phyloP scores from a whole-genome alignment of 2,888 invertebrate genomes.

The Cinara cedri region DNA sequence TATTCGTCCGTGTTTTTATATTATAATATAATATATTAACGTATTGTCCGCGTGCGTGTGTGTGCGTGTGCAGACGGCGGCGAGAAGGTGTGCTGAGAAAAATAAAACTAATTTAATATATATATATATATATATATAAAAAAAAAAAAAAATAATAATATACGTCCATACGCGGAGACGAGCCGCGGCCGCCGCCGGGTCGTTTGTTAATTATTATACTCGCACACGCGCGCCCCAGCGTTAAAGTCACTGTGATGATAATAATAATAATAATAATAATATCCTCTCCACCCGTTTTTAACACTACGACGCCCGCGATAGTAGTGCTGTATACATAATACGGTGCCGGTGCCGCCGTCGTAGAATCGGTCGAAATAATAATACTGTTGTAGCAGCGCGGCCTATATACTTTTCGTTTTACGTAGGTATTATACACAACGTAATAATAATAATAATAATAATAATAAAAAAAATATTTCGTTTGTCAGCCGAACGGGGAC shows the following conservation, averaged over 20 bases:
- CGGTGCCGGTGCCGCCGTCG: background rate
- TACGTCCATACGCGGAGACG: too few species aligned
- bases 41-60: background rate
- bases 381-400: background rate
- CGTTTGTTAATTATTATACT: constrained; percentile 23
- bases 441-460: background rate
- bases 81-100: constrained; percentile 7
- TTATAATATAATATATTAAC: background rate
- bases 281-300: constrained; percentile 38
- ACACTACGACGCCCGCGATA: constrained; percentile 38
- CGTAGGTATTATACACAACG: too few species aligned
- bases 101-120: too few species aligned
- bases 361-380: constrained; percentile 4
- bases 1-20: background rate
- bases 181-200: background rate
- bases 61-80: background rate
- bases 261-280: too few species aligned
- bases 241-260: constrained; percentile 42
- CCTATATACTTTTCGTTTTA: background rate
- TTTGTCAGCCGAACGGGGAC: background rate
- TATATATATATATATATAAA: too few species aligned
- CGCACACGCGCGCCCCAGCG: constrained; percentile 11
- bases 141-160: too few species aligned
- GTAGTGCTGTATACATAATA: background rate
- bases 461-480: background rate